phyloP scores from a whole-genome alignment of 2,888 invertebrate genomes.

The Pyralis farinalis region DNA sequence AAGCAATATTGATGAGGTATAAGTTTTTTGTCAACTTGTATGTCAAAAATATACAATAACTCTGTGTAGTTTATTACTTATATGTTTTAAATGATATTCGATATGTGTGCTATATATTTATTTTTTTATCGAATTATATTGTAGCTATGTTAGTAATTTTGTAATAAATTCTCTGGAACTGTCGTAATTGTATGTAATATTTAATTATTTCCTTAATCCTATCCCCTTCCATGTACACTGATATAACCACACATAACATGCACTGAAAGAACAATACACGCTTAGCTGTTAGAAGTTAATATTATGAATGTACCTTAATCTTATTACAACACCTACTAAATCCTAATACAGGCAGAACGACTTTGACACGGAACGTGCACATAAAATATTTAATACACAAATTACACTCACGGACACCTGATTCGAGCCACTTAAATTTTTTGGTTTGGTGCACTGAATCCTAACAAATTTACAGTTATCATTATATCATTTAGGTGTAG shows the following conservation, averaged over 20 bases:
- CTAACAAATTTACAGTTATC: too few relatives aligned
- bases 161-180: constrained; percentile 44
- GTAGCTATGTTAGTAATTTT: constrained; percentile 43
- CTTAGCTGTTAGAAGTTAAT: not conserved
- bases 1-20: too few relatives aligned
- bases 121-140: constrained; percentile 59
- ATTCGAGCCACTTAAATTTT: too few relatives aligned
- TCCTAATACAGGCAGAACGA: not conserved
- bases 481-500: too few relatives aligned
- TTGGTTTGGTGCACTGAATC: too few relatives aligned
- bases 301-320: not conserved
- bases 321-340: not conserved
- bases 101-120: constrained; percentile 59
- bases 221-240: not conserved
- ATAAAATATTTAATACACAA: not conserved
- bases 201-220: constrained; percentile 18
- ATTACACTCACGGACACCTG: too few relatives aligned
- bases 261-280: not conserved
- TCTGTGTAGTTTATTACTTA: constrained; percentile 10
- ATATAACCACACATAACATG: not conserved
- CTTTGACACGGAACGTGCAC: not conserved
- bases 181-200: constrained; percentile 24
- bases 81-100: constrained; percentile 5
- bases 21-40: not conserved
- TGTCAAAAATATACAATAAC: not conserved